These are phyloP conservation scores for Geophilus truncorum DNA, from an alignment of 2,888 invertebrate genomes.

Conservation along the genomic window DNA sequence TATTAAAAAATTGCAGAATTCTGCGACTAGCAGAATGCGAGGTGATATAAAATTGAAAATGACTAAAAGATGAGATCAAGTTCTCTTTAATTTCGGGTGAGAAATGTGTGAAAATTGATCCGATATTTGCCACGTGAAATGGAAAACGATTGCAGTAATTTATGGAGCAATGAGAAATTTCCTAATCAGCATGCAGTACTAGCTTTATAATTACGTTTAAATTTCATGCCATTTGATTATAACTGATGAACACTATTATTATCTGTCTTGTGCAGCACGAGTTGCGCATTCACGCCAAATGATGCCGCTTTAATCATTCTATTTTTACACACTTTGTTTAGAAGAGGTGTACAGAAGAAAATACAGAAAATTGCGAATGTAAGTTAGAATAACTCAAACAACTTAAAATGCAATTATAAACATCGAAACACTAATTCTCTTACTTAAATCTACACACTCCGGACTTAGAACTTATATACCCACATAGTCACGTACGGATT, in stretches of 20 bases:
- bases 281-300: background rate
- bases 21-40: background rate
- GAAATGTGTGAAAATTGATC: constrained; percentile 6
- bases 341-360: no score
- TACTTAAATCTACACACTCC: no score
- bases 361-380: no score
- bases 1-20: background rate
- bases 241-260: constrained; percentile 27
- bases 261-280: background rate
- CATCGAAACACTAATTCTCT: no score
- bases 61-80: background rate
- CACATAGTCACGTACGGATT: background rate
- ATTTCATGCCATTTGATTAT: constrained; percentile 27
- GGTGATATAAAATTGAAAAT: background rate
- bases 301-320: background rate
- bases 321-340: no score
- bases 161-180: constrained; percentile 22
- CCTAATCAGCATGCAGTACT: constrained; percentile 13
- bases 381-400: no score
- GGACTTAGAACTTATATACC: no score
- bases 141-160: constrained; percentile 9
- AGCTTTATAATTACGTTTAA: constrained; percentile 23
- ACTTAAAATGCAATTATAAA: no score
- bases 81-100: background rate
- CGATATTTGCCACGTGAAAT: background rate